Conservation (phyloP, 2,797 vertebrate species). For the Lophius americanus region DNA sequence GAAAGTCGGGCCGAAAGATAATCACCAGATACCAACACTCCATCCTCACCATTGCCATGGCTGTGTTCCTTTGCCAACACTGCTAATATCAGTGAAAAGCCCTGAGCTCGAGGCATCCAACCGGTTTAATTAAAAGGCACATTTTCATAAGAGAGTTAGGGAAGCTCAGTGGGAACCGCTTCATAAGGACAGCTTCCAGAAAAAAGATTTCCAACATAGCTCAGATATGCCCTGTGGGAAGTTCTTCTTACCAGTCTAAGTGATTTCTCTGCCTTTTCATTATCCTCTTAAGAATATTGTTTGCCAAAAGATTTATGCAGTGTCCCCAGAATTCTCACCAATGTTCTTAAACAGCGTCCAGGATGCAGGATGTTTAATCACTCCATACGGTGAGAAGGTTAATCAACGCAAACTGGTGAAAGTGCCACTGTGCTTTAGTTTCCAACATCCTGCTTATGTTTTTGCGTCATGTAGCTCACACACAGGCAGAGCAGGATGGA, state of each 20-base stretch:
- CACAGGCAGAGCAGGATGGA: conserved; percentile 21
- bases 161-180: not conserved
- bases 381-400: not conserved
- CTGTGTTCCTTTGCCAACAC: conserved; percentile 8
- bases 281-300: conserved; percentile 15
- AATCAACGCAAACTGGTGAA: conserved; percentile 1
- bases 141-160: conserved; percentile 26
- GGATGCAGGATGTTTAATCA: not conserved
- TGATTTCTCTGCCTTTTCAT: conserved; percentile 17
- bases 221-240: conserved; percentile 16
- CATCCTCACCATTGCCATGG: conserved; percentile 1
- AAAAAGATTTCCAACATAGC: conserved; percentile 2
- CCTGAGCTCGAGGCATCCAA: conserved; percentile 13
- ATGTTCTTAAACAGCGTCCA: conserved; percentile 8
- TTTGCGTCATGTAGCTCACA: conserved; percentile 19
- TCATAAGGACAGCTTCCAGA: conserved; percentile 17
- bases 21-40: conserved; percentile 14
- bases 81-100: conserved; percentile 19
- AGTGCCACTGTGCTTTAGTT: conserved; percentile 6
- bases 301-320: conserved; percentile 32
- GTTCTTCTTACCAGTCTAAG: conserved; percentile 8
- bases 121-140: conserved; percentile 47
- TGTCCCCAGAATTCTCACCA: conserved; percentile 18
- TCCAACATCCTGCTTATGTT: conserved; percentile 21
- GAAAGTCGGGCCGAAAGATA: conserved; percentile 34